Evolutionary conservation across 1,140 invertebrate genomes (phyloP), one percentile per base, ranked within the genome.

Genomic region (Wasmannia auropunctata): DNA sequence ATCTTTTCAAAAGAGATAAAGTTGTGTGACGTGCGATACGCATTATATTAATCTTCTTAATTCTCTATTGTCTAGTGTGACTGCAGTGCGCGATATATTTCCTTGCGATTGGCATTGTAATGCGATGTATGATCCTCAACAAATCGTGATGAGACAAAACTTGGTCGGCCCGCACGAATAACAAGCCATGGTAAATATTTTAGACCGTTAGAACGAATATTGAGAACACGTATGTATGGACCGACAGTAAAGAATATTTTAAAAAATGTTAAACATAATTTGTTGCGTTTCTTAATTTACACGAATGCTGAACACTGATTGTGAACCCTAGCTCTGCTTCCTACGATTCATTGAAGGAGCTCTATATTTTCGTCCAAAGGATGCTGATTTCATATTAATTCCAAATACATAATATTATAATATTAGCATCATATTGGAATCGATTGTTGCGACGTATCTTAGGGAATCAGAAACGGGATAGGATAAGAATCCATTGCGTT

Each of bases 31-130:
- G 16, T 43, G 51, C 10, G 37, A 63, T 37, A 34, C 28, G 22
- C 43, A 16, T 40, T 69, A 72, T 83, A 25, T 69, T 80, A 28
- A 22, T 83, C 14, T 34, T 81, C 51, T 83, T 46, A 60, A 83
- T 10, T 43, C 51, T 34, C 79, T 81, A 81, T 81, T 54, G 65
- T 58, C 49, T 43, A 56, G 40, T 51, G 43, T 31, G 43, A 80
- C 22, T 49, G 43, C 22, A 31, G 40, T 65, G 75, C 22, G 46
- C 22, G 46, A 40, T 54, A 51, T 37, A 67, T 51, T 37, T 80
- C 22, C 31, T 49, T 67, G 28, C 25, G 14, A 76, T 60, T 31
- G 40, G 2, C 14, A 51, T 65, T n/a, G 14, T 40, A 62, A 65
- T 67, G 60, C 40, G 19, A 77, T 19, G 46, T 49, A 72, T 5